These are phyloP conservation scores for Papilio helenus DNA, from an alignment of 1,140 invertebrate species.

Conservation along the genomic window DNA sequence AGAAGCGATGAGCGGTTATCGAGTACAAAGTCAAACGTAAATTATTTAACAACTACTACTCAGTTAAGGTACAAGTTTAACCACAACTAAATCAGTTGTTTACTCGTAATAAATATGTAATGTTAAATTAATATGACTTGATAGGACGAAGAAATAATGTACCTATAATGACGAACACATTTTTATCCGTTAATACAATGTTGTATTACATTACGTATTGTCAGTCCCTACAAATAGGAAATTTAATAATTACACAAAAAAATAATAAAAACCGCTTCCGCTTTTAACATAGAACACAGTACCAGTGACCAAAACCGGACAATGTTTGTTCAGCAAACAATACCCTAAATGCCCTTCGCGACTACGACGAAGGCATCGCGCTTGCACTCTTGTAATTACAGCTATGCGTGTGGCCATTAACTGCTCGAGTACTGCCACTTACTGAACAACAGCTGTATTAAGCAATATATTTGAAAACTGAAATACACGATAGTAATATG, in stretches of 20 bases:
- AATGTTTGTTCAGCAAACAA: conserved; percentile 59
- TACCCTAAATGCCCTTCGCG: conserved; percentile 50
- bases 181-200: no score
- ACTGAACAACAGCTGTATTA: neutral
- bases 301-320: conserved; percentile 34
- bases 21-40: neutral
- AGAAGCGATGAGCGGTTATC: conserved; percentile 15
- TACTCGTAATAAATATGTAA: neutral
- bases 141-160: neutral
- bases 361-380: conserved; percentile 40
- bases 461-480: conserved; percentile 12
- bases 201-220: no score
- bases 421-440: conserved; percentile 20
- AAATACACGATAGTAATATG: neutral
- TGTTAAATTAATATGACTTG: neutral
- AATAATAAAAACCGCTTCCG: neutral
- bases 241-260: no score
- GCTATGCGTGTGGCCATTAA: conserved; percentile 54
- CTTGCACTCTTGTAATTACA: conserved; percentile 46
- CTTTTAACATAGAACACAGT: conserved; percentile 29
- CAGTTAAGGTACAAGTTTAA: neutral
- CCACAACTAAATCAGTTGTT: neutral
- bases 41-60: neutral
- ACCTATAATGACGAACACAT: neutral
- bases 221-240: no score